Conservation (phyloP, 23 tunicate species). For the Corella eumyota region DNA sequence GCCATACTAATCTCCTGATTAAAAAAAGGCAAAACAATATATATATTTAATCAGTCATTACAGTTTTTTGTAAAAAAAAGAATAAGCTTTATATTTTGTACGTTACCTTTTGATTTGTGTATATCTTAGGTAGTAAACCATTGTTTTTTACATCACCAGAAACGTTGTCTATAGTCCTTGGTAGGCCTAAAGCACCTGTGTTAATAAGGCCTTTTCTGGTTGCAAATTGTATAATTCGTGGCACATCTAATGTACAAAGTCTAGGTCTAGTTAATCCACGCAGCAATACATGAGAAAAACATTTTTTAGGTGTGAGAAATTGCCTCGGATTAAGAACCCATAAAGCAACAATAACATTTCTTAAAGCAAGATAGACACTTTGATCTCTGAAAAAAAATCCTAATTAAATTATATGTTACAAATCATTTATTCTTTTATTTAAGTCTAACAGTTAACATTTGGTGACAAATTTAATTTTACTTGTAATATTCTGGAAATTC, state of each 20-base stretch:
- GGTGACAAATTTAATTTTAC: too few relatives aligned
- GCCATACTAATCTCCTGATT: too few relatives aligned
- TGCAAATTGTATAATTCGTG: slow-evolving; percentile 40
- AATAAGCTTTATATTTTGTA: background rate
- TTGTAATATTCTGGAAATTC: slow-evolving; percentile 66
- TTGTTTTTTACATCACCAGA: background rate
- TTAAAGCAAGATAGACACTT: slow-evolving; percentile 57
- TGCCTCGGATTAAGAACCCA: slow-evolving; percentile 57
- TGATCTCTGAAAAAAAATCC: slow-evolving; percentile 33
- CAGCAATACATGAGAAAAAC: slow-evolving; percentile 41
- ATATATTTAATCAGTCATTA: too few relatives aligned
- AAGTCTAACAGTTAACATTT: background rate
- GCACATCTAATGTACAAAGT: slow-evolving; percentile 33
- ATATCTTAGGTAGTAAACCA: slow-evolving; percentile 15
- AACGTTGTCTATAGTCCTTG: background rate
- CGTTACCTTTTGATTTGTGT: slow-evolving; percentile 37
- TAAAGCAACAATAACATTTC: slow-evolving; percentile 71
- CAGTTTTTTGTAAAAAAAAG: too few relatives aligned
- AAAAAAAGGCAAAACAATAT: too few relatives aligned
- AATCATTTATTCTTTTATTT: background rate
- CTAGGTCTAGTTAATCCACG: slow-evolving; percentile 60
- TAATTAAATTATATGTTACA: background rate
- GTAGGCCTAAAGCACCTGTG: slow-evolving; percentile 29
- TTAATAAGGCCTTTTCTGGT: slow-evolving; percentile 61
- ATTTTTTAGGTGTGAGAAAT: slow-evolving; percentile 30